phyloP scores from a whole-genome alignment of 2,797 vertebrate species.

The Pantherophis vulpinus region DNA sequence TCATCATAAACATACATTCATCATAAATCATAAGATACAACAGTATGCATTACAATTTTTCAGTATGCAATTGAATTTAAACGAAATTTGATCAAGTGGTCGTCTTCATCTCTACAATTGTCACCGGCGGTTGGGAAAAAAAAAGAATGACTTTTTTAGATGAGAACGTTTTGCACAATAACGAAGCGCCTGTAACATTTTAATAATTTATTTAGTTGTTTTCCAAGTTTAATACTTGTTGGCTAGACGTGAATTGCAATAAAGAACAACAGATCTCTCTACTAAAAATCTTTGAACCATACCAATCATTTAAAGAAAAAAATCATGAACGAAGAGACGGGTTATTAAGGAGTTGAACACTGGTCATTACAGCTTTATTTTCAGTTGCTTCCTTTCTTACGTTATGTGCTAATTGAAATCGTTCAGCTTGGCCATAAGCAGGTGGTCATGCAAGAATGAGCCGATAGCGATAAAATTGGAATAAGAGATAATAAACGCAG shows the following conservation, averaged over 20 bases:
- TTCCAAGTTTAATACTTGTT: slow-evolving; percentile 51
- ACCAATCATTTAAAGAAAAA: slow-evolving; percentile 16
- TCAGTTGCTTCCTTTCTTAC: slow-evolving; percentile 60
- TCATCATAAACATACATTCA: too few relatives aligned
- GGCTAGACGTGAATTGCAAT: slow-evolving; percentile 40
- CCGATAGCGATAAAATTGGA: slow-evolving; percentile 68
- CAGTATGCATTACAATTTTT: not conserved
- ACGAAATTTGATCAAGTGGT: not conserved
- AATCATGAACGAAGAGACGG: slow-evolving; percentile 28
- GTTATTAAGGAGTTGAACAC: slow-evolving; percentile 49
- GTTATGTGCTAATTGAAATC: slow-evolving; percentile 65
- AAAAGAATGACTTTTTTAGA: not conserved
- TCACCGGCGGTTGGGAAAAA: slow-evolving; percentile 20
- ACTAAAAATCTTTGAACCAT: slow-evolving; percentile 38
- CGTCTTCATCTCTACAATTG: not conserved
- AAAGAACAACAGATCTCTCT: slow-evolving; percentile 21
- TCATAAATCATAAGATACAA: too few relatives aligned
- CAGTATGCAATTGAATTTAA: not conserved
- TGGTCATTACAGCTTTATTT: slow-evolving; percentile 55
- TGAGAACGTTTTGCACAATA: slow-evolving; percentile 2
- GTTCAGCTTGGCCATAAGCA: slow-evolving; percentile 60
- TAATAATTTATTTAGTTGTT: slow-evolving; percentile 38
- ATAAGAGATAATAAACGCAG: slow-evolving; percentile 63
- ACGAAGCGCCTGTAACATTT: slow-evolving; percentile 34
- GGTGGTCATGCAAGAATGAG: slow-evolving; percentile 65